Base-by-base conservation (phyloP, 2,888 invertebrate genomes). In the Panopea generosa region DNA sequence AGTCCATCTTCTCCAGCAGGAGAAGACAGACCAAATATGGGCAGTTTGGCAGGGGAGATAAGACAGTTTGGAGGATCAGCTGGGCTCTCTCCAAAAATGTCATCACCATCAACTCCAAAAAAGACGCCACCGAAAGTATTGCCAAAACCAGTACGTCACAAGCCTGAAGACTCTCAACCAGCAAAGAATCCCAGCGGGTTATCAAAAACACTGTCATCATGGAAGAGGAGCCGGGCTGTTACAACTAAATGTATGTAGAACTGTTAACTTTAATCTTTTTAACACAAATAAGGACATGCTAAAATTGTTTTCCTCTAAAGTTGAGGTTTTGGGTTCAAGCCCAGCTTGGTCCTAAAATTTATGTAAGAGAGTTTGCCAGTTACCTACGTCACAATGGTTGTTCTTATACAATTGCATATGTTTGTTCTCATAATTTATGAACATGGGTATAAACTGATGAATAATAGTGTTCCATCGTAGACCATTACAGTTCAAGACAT, bases 141-240 rank as follows among this genome's bases (percentile, higher is more conserved):
- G 9, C 80, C 80, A 0, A 80, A 80, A 56, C 80, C 80, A 6
- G 67, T 70, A 6, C 66, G 80, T 11, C 33, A 43, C 14, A 76
- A 67, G 57, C 49, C 63, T 20, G 69, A 38, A 16, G 69, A 63
- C 16, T 16, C 62, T 24, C 66, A 18, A 6, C 45, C 56, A 55
- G 26, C 20, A 43, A 47, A 45, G 20, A 22, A 18, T 20, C 20
- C 55, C n/a, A 63, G 55, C 29, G 81, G 74, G 11, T 63, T 85
- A 47, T 84, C 85, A 0, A 85, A 84, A 73, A 85, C 85, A 33
- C 61, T 85, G 53, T 82, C 85, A n/a, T 83, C 84, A 22, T 85
- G 85, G 85, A 85, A 85, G 60, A 85, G 84, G 63, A 85, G 82
- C 24, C 60, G 85, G 60, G 73, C 77, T 29, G 74, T 84, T 14